Evolutionary conservation across 2,888 invertebrate genomes (phyloP), one percentile per base, ranked within the genome.

Genomic region (Cheilosia pagana): DNA sequence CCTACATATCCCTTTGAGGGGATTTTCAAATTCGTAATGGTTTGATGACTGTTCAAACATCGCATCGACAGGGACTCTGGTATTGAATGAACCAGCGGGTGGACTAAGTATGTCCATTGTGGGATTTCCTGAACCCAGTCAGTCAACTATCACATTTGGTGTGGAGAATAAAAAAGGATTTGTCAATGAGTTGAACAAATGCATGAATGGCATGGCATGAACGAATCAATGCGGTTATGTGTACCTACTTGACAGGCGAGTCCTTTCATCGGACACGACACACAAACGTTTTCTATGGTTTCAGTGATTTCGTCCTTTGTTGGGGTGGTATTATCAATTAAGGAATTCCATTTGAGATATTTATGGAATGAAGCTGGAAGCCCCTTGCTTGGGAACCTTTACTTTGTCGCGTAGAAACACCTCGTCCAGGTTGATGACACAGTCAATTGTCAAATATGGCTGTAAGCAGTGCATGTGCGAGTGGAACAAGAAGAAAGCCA

Each of bases 61-160:
- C 50, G 50, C 62, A 78, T 68, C 68, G 72, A 78, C 68, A 43
- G 16, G 16, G 21, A 48, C 35, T 41, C 68, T 63, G 45, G 43
- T 74, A 68, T 83, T 83, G 78, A 78, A 83, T 83, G n/a, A 57
- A 78, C 62, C 82, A 83, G 82, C 82, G 82, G 82, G 82, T 60
- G 71, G 77, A 72, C 77, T 48, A 45, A 41, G 35, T 35, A 16
- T 63, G 59, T 65, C 59, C 55, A 63, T 71, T 81, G 70, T 70
- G 52, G 16, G 63, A 39, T 59, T 59, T 72, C 50, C 41, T 65
- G 25, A 65, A 60, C 72, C 72, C 67, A 70, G 45, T 70, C 67
- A 70, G 45, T 70, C 59, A 21, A 68, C 62, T 62, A 45, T 78
- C 72, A 52, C 72, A 52, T 31, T 35, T 75, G 50, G 45, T 6